Evolutionary conservation across 37 sponge, comb jelly and placozoan genomes (phyloP).

Genomic region (Ephydatia muelleri): DNA sequence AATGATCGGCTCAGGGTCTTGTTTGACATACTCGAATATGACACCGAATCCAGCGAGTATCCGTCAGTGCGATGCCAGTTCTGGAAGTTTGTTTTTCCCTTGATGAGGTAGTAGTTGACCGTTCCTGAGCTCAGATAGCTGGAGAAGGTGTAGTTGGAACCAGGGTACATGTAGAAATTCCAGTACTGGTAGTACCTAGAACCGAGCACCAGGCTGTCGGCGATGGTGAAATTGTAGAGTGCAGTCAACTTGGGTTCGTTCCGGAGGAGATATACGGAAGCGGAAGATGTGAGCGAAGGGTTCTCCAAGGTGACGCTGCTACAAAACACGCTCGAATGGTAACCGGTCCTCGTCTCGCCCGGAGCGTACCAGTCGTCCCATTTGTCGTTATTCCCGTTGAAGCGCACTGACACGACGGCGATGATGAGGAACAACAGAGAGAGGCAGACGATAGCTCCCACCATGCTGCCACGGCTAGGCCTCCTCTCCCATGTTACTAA

Average conservation of each 20-base stretch:
- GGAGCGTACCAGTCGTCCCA: slow-evolving; percentile 17
- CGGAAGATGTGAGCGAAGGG: background rate
- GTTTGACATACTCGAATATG: background rate
- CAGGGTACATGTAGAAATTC: slow-evolving; percentile 29
- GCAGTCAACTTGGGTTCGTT: slow-evolving; percentile 16
- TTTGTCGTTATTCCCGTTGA: slow-evolving; percentile 1
- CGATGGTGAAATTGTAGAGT: background rate
- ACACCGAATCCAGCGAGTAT: background rate
- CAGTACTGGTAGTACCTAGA: slow-evolving; percentile 3
- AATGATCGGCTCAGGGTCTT: background rate
- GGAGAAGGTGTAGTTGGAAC: slow-evolving; percentile 6
- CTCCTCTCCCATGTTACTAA: too few species aligned
- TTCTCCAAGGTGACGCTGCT: background rate
- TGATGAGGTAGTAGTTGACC: slow-evolving; percentile 12
- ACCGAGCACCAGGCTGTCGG: too few species aligned
- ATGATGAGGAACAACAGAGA: background rate
- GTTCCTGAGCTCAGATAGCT: background rate
- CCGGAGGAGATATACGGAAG: slow-evolving; percentile 17
- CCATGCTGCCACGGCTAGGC: too few species aligned
- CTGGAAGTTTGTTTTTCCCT: slow-evolving; percentile 40
- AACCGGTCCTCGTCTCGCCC: slow-evolving; percentile 18
- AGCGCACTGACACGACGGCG: background rate
- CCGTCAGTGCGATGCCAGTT: slow-evolving; percentile 18
- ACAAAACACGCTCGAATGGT: slow-evolving; percentile 32
- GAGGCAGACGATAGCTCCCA: background rate